Evolutionary conservation across 2,888 invertebrate genomes (phyloP), one percentile per base, ranked within the genome.

Genomic region (Drosophila paranaensis): DNA sequence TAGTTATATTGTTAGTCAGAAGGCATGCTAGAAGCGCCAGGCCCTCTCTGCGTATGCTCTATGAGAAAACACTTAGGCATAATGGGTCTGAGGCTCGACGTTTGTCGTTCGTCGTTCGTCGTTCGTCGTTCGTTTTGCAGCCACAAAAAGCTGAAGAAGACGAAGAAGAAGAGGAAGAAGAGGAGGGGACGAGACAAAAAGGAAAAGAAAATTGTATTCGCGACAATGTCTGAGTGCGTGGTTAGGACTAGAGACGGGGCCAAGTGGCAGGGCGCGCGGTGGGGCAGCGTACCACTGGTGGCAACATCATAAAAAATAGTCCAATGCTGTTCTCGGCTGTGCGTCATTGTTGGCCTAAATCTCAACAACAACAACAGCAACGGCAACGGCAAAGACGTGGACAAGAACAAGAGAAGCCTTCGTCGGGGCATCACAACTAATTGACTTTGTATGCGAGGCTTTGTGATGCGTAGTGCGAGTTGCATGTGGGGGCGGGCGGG

Each of bases 281-380:
- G 51, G 50, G 57, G 58, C 25, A 50, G 40, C 27, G 37, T 48
- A 40, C n/a, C 58, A 53, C 40, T 46, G 63, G 61, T 57, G 80
- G 77, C 77, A 79, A 73, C 79, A 79, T 65, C 74, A 71, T 80
- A 82, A 76, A 80, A 78, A 80, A 83, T 67, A 74, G 84, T 76
- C 87, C 81, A 86, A 65, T 78, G 76, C 57, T 75, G 73, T 68
- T 54, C 45, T 37, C 63, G 46, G 62, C 71, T 85, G 86, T 85
- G 85, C 85, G 85, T 85, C 85, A 88, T 81, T 88, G 81, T 82
- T 88, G 85, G 88, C 85, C 85, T 88, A 81, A 75, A 85, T 80
- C 78, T 79, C 39, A 42, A 71, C 72, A 73, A 61, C 39, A 46
- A 65, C 75, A 70, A 27, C 20, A 40, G 5, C 35, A 66, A 42